Percentiles rank a stretch among this genome's conserved stretches.
These are phyloP conservation scores for Paraplagusia blochii DNA, from an alignment of 2,113 vertebrate genomes.

Conservation along the genomic window DNA sequence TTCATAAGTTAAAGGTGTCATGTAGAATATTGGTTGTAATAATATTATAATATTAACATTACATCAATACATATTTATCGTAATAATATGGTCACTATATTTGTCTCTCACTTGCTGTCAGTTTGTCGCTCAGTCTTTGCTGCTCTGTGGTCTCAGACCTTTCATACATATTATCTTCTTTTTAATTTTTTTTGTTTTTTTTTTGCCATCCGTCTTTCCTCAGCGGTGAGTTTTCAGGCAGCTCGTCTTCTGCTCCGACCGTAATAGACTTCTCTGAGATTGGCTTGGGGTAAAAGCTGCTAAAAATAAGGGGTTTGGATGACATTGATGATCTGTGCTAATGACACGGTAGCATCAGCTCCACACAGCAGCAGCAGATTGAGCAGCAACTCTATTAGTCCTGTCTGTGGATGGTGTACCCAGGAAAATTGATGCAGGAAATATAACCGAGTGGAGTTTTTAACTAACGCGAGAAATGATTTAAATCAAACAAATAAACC, in stretches of 20 bases:
- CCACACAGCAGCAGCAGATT: slow-evolving; percentile 46
- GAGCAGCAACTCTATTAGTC: slow-evolving; percentile 45
- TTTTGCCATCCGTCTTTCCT: slow-evolving; percentile 11
- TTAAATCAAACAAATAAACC: too few relatives aligned
- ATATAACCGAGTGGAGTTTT: slow-evolving; percentile 8
- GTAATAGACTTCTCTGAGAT: slow-evolving; percentile 59
- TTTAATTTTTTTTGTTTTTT: too few relatives aligned
- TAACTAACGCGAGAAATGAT: too few relatives aligned
- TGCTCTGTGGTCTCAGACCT: too few relatives aligned
- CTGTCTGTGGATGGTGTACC: slow-evolving; percentile 50
- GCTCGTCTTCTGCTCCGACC: slow-evolving; percentile 60
- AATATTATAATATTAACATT: too few relatives aligned
- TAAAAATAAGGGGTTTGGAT: slow-evolving; percentile 68
- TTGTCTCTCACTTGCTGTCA: too few relatives aligned
- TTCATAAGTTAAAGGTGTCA: too few relatives aligned
- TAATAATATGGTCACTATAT: too few relatives aligned
- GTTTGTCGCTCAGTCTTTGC: too few relatives aligned
- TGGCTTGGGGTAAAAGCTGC: slow-evolving; percentile 55
- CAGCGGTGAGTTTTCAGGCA: slow-evolving; percentile 34
- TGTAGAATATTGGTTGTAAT: too few relatives aligned
- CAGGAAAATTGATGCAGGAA: slow-evolving; percentile 51
- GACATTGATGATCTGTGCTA: slow-evolving; percentile 75
- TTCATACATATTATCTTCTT: too few relatives aligned
- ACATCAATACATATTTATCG: too few relatives aligned
- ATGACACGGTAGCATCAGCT: slow-evolving; percentile 71